Evolutionary conservation across 2,888 invertebrate species (phyloP).

Genomic region (Rhingia campestris): DNA sequence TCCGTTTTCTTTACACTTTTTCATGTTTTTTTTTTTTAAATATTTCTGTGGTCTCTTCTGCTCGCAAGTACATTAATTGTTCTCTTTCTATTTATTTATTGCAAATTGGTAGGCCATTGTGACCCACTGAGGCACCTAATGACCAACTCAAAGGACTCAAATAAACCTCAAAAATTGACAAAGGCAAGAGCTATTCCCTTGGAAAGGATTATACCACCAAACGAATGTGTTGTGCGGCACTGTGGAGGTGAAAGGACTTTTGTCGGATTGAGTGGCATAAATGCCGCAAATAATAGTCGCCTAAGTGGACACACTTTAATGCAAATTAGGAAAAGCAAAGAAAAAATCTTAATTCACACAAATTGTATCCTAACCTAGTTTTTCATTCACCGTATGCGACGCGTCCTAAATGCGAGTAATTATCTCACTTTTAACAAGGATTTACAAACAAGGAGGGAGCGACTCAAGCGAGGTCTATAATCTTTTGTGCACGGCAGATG

Average conservation of each 20-base stretch:
- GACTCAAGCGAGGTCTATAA: conserved; percentile 3
- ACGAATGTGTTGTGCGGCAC: background rate
- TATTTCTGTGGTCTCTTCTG: conserved; percentile 31
- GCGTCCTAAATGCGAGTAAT: conserved; percentile 64
- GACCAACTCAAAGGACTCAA: background rate
- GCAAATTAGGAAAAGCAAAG: conserved; percentile 56
- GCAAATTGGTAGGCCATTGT: conserved; percentile 54
- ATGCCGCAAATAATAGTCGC: conserved; percentile 50
- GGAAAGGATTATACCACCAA: conserved; percentile 68
- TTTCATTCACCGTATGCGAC: conserved; percentile 37
- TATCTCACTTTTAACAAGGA: conserved; percentile 65
- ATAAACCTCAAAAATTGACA: conserved; percentile 14
- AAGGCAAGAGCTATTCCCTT: conserved; percentile 44
- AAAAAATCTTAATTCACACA: conserved; percentile 32
- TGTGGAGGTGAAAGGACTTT: conserved; percentile 23
- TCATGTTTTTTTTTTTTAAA: background rate
- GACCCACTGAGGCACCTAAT: conserved; percentile 54
- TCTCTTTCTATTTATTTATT: conserved; percentile 41
- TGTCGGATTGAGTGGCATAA: conserved; percentile 58
- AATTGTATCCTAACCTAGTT: conserved; percentile 44
- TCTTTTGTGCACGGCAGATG: conserved; percentile 23
- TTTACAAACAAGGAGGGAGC: conserved; percentile 13
- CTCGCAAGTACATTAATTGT: conserved; percentile 56
- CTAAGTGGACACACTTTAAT: conserved; percentile 38
- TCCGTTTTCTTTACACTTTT: conserved; percentile 43